Evolutionary conservation across 2,113 vertebrate genomes (phyloP), one percentile per base, ranked within the genome.

Genomic region (Bubo scandiacus): DNA sequence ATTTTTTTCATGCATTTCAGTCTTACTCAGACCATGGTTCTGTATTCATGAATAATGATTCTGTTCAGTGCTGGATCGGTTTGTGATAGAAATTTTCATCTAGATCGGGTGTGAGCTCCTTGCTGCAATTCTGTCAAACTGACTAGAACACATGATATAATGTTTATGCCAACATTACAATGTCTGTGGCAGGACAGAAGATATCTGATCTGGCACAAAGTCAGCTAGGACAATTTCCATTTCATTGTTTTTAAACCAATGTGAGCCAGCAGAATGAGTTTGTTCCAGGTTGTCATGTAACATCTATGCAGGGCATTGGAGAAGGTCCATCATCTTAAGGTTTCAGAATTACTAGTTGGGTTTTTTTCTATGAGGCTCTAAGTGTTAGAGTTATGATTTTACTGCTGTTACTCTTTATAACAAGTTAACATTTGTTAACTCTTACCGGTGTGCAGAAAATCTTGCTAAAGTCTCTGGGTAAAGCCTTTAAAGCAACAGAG

Each of bases 131-230:
- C 43, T 59, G 66, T 95, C 74, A 67, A 2, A 61, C 58, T 82
- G 66, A 52, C 58, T 65, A 36, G 90, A 91, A 68, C 57, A 59
- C 51, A 59, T 45, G 63, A 72, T 34, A 25, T 1, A 59, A 25
- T 85, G 66, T 85, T 95, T 90, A 59, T 92, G 87, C 84, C 87
- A 89, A 52, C 12, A 20, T 77, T 66, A 23, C 40, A 26, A 6
- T 67, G 59, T 94, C 72, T 97, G 65, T 94, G 81, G 57, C 68
- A 96, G 81, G 73, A 84, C 77, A 79, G 81, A 72, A 78, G 32
- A 59, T 86, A 89, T 45, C 91, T 81, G 78, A 87, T 95, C 77
- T 94, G 91, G 73, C 73, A 75, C 15, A 22, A 49, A 59, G 29
- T 71, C 68, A 84, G 51, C 68, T 79, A 49, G 61, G 78, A 96